Evolutionary conservation across 2,888 invertebrate genomes (phyloP).

Genomic region (Acanthosepion lycidas): DNA sequence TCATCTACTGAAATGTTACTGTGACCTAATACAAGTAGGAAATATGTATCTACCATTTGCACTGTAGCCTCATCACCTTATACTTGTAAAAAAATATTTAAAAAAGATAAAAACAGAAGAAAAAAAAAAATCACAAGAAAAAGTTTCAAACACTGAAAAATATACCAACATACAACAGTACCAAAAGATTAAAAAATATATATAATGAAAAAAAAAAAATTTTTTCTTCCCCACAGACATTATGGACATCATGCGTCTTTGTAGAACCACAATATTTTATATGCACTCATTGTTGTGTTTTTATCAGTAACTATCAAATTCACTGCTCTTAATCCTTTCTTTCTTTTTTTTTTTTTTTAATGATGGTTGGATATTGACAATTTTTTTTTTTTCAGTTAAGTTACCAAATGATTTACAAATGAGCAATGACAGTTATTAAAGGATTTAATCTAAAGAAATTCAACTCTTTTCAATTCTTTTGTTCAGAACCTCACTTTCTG

Average conservation of each 20-base stretch:
- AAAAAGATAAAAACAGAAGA: not conserved
- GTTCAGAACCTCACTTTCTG: not conserved
- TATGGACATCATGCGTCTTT: conserved; percentile 40
- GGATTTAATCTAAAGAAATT: conserved; percentile 43
- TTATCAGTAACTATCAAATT: conserved; percentile 37
- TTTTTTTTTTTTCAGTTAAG: conserved; percentile 43
- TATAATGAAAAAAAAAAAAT: not conserved
- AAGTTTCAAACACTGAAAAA: not conserved
- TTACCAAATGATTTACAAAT: conserved; percentile 41
- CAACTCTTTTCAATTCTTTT: conserved; percentile 33
- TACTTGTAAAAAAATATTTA: conserved; percentile 35
- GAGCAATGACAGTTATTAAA: conserved; percentile 46
- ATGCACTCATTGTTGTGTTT: conserved; percentile 45
- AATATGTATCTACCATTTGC: conserved; percentile 36
- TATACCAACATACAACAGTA: not conserved
- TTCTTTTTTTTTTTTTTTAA: conserved; percentile 14
- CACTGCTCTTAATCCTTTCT: not conserved
- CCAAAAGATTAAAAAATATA: not conserved
- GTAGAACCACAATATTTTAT: conserved; percentile 45
- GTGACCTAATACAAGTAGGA: conserved; percentile 39
- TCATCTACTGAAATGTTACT: conserved; percentile 33
- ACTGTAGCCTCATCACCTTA: conserved; percentile 43
- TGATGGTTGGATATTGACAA: conserved; percentile 41
- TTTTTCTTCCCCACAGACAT: conserved; percentile 33
- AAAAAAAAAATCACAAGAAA: not conserved